Conservation (phyloP, 92 coral and sea anemone genomes). For the Umimayanthus chanpuru region DNA sequence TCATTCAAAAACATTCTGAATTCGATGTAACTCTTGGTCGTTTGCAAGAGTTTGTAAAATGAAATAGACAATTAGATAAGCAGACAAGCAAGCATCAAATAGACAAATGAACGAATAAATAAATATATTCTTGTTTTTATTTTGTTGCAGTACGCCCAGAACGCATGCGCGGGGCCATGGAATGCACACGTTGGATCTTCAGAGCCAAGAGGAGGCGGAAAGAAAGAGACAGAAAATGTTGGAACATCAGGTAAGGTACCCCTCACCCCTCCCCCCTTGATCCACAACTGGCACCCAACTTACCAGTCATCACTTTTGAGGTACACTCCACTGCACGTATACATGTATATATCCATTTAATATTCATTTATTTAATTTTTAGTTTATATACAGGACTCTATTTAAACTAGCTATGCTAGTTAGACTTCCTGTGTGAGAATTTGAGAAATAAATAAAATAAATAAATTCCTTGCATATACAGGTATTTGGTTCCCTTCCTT, state of each 20-base stretch:
- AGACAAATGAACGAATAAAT: neutral
- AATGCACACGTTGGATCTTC: conserved; percentile 75
- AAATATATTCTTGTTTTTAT: neutral
- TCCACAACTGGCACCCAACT: neutral
- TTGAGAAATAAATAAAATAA: no score
- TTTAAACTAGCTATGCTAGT: no score
- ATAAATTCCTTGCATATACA: no score
- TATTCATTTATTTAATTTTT: no score
- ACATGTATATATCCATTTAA: no score
- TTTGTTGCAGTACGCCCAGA: conserved; percentile 33
- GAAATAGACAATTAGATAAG: neutral
- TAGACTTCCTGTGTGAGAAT: no score
- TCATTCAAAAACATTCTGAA: neutral
- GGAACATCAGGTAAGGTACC: conserved; percentile 84
- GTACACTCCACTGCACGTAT: no score
- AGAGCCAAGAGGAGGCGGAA: conserved; percentile 70
- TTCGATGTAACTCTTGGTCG: neutral
- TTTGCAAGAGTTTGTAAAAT: neutral
- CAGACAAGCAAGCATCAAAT: neutral
- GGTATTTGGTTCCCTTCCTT: no score
- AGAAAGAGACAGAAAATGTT: conserved; percentile 82
- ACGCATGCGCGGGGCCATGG: conserved; percentile 93
- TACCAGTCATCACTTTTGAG: no score
- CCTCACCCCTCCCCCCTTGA: neutral
- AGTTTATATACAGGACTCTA: no score